Percentiles rank a stretch among this genome's conserved stretches.
phyloP scores from a whole-genome alignment of 2,888 invertebrate species.

The Acanthococcus lagerstroemiae region DNA sequence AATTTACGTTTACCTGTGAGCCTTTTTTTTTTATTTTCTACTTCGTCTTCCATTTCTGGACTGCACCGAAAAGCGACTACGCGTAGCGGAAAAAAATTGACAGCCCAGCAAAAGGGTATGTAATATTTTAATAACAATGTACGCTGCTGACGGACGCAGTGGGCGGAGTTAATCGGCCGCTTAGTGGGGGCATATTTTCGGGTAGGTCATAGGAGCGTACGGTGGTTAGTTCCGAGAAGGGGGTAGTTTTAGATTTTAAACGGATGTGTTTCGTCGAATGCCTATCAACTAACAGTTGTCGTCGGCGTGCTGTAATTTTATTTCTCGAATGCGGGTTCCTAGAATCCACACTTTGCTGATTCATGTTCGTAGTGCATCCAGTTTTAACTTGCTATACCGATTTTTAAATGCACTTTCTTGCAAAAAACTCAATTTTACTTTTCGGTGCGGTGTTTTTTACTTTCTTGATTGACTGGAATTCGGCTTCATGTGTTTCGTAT shows the following conservation, averaged over 20 bases:
- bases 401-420: not conserved
- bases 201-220: conserved; percentile 23
- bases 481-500: too few species aligned
- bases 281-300: conserved; percentile 14
- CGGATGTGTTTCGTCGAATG: conserved; percentile 15
- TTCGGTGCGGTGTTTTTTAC: too few species aligned
- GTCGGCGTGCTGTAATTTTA: conserved; percentile 13
- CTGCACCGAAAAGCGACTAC: too few species aligned
- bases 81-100: too few species aligned
- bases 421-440: too few species aligned
- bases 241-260: conserved; percentile 18
- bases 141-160: too few species aligned
- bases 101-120: too few species aligned
- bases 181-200: conserved; percentile 22
- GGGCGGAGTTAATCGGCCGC: conserved; percentile 13
- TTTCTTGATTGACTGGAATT: too few species aligned
- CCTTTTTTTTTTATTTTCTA: too few species aligned
- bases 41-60: too few species aligned
- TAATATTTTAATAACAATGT: too few species aligned
- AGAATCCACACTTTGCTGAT: not conserved
- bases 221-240: conserved; percentile 14
- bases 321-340: not conserved
- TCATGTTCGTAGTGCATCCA: not conserved
- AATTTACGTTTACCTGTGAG: too few species aligned
- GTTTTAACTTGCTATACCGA: conserved; percentile 6